Base-by-base conservation (phyloP, 2,113 vertebrate species). In the Gracilinanus agilis region DNA sequence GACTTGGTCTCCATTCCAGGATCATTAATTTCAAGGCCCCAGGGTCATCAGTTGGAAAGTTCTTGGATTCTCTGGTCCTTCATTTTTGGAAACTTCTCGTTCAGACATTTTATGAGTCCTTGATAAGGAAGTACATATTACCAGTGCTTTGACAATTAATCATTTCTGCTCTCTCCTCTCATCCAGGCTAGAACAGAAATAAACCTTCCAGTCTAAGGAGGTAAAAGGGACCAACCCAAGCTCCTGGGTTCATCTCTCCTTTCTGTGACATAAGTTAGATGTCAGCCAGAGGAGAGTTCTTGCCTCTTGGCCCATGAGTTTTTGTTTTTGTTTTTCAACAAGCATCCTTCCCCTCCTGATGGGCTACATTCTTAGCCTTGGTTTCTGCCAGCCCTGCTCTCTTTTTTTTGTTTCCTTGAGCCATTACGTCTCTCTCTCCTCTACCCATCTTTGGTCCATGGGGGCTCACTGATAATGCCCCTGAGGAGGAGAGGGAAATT, bases 1-100 rank as follows among this genome's bases (percentile, higher is more conserved):
- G 44, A 23, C 0, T 92, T 88, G 92, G 93, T 96, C 97, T 97
- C 89, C 3, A 94, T 97, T 97, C 96, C 90, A 55, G 54, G 96
- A 96, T 94, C 97, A 90, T 55, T 92, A 0, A 0, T n/a, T 96
- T 93, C 97, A 90, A 88, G 95, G 94, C 56, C 95, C 93, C 56
- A 16, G 95, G 90, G 61, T 96, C 93, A 97, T 93, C 94, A 44
- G 40, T 93, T 56, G 67, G 88, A 67, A 96, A 95, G 92, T 95
- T 90, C 96, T 96, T 91, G 0, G 0, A 92, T 25, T 34, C n/a
- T 75, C 44, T 1, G 44, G 24, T 5, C 55, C 95, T 95, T 67
- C 95, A 93, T 49, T 67, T 67, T 92, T 96, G 90, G 0, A 11
- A 12, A 0, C 0, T 89, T 92, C 95, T 95, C 95, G 96, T 55